Base-by-base conservation (phyloP, 2,888 invertebrate genomes). In the Drosophila austrosaltans region DNA sequence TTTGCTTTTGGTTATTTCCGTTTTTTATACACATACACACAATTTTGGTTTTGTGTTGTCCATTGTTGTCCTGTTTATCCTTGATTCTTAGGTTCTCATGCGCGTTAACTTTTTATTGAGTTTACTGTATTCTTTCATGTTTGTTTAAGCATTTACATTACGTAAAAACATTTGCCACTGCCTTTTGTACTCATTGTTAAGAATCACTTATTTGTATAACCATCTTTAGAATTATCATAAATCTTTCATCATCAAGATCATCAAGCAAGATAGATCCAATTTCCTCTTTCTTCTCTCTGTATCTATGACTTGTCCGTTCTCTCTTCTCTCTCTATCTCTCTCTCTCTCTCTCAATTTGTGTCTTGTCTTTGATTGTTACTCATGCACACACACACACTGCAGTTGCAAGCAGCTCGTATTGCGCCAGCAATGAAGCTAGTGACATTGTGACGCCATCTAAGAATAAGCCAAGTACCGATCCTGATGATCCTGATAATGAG, bases 81-180 rank as follows among this genome's bases (percentile, higher is more conserved):
- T 78, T 1, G 59, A 66, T 74, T 77, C 75, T 77, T 82, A 90
- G 91, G 90, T 79, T 91, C 90, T 75, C 91, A 91, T 90, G 89
- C 90, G 80, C 91, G 91, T 80, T 91, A 90, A 88, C 67, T 70
- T 48, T 54, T n/a, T 7, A 25, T 22, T 48, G 25, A 10, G 48
- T 48, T 10, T 20, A 20, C 22, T 48, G 10, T 48, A 10, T 22
- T 25, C 1, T 25, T 48, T 12, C 1, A 3, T 48, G 36, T 54
- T 64, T 64, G 67, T 82, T 76, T 39, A 56, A 73, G 87, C 89
- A 87, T 85, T 84, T 87, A 75, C 69, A 66, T 66, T 63, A 36
- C 8, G 36, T 36, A 58, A 81, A 72, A 72, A 74, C 87, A 84
- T 74, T 64, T 81, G 76, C 71, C 75, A 75, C 72, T 72, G 78